These are phyloP conservation scores for Platyscapa corneri DNA, from an alignment of 1,140 invertebrate species.

Conservation along the genomic window DNA sequence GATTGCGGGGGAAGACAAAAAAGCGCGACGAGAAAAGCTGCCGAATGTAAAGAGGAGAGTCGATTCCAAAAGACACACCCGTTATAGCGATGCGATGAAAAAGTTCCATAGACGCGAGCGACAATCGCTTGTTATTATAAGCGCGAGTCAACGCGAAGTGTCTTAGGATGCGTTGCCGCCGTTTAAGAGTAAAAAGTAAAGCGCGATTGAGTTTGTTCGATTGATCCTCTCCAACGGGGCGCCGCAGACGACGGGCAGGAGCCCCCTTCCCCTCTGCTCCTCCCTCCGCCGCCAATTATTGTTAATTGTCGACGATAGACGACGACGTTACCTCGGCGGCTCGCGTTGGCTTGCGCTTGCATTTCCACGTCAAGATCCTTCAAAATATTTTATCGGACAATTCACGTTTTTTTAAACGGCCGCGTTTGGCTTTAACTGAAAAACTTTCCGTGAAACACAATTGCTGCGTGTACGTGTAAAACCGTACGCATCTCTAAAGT, in stretches of 20 bases:
- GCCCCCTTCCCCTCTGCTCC: no score
- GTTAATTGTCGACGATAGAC: not conserved
- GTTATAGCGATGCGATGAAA: slow-evolving; percentile 18
- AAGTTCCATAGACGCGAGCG: slow-evolving; percentile 20
- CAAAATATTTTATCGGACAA: slow-evolving; percentile 33
- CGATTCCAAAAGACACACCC: not conserved
- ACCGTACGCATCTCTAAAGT: no score
- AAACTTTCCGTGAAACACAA: no score
- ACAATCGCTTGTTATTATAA: not conserved
- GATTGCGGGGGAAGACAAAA: no score
- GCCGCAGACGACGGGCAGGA: not conserved
- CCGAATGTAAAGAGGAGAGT: no score
- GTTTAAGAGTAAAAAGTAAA: slow-evolving; percentile 19
- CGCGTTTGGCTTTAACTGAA: no score
- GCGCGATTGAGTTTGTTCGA: not conserved
- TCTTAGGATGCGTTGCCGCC: not conserved
- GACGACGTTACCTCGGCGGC: no score
- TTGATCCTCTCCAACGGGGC: not conserved
- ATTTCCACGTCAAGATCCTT: slow-evolving; percentile 36
- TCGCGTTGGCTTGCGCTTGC: not conserved
- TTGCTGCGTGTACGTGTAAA: no score
- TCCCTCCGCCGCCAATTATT: slow-evolving; percentile 14
- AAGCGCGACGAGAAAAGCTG: no score
- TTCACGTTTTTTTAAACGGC: no score
- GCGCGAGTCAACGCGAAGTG: not conserved